Conservation (phyloP, 2,888 invertebrate genomes). For the Tachina lurida region DNA sequence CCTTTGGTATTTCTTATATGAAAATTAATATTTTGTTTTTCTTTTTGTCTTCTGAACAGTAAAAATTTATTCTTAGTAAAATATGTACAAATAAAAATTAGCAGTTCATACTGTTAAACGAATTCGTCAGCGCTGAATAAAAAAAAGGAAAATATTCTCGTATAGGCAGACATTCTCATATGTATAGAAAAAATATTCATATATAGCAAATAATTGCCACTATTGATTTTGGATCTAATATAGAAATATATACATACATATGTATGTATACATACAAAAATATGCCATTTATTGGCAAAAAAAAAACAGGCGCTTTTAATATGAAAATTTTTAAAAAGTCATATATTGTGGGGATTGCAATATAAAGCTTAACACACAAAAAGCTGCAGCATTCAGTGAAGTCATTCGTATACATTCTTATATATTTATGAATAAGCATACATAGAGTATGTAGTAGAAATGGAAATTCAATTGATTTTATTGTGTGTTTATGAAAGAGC, state of each 20-base stretch:
- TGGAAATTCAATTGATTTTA: constrained; percentile 40
- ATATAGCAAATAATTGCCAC: too few relatives aligned
- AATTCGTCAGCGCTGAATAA: too few relatives aligned
- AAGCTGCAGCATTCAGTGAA: constrained; percentile 45
- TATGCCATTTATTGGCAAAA: constrained; percentile 19
- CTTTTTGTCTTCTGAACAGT: too few relatives aligned
- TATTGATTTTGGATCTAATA: constrained; percentile 21
- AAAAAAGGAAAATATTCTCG: too few relatives aligned
- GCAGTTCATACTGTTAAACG: too few relatives aligned
- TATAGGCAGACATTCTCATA: too few relatives aligned
- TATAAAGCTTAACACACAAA: constrained; percentile 53
- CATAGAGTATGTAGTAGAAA: not conserved
- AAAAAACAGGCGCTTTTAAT: constrained; percentile 26
- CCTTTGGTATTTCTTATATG: too few relatives aligned
- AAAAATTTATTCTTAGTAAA: too few relatives aligned
- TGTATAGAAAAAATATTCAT: too few relatives aligned
- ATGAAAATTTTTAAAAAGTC: constrained; percentile 16
- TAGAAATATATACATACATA: not conserved
- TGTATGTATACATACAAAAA: not conserved
- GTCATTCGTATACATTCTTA: not conserved
- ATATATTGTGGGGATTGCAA: constrained; percentile 61
- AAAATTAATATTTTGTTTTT: too few relatives aligned
- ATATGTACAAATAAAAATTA: too few relatives aligned
- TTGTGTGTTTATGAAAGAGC: not conserved
- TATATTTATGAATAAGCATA: not conserved